These are phyloP conservation scores for Sisyra nigra DNA, from an alignment of 2,888 invertebrate genomes.

Conservation along the genomic window DNA sequence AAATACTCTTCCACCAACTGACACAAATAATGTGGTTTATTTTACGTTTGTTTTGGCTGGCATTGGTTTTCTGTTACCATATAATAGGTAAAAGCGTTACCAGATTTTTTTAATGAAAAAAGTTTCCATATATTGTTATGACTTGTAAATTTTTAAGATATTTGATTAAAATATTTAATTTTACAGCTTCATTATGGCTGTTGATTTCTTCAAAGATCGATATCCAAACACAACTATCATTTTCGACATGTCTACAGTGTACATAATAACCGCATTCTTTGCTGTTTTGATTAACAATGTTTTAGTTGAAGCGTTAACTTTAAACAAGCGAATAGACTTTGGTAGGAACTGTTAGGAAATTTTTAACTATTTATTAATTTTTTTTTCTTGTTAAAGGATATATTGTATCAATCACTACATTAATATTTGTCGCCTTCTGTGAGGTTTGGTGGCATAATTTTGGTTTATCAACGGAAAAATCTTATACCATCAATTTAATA, in stretches of 20 bases:
- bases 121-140: background rate
- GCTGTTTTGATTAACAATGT: slow-evolving; percentile 77
- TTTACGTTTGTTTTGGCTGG: slow-evolving; percentile 67
- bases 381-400: slow-evolving; percentile 40
- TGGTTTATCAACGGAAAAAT: slow-evolving; percentile 40
- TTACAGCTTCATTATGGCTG: slow-evolving; percentile 79
- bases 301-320: slow-evolving; percentile 62
- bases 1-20: slow-evolving; percentile 49
- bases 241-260: slow-evolving; percentile 84
- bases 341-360: slow-evolving; percentile 32
- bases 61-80: slow-evolving; percentile 78
- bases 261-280: slow-evolving; percentile 77
- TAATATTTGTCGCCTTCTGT: slow-evolving; percentile 69
- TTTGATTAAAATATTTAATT: slow-evolving; percentile 11
- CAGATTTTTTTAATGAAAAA: background rate
- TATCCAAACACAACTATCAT: slow-evolving; percentile 76
- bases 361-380: background rate
- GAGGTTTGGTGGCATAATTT: slow-evolving; percentile 81
- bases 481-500: slow-evolving; percentile 68
- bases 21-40: slow-evolving; percentile 55
- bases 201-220: slow-evolving; percentile 77
- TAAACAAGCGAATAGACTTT: slow-evolving; percentile 73
- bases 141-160: too few species aligned
- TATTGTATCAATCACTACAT: slow-evolving; percentile 60
- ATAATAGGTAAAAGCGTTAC: slow-evolving; percentile 54